Evolutionary conservation across 1,140 invertebrate species (phyloP).

Genomic region (Listronotus bonariensis): DNA sequence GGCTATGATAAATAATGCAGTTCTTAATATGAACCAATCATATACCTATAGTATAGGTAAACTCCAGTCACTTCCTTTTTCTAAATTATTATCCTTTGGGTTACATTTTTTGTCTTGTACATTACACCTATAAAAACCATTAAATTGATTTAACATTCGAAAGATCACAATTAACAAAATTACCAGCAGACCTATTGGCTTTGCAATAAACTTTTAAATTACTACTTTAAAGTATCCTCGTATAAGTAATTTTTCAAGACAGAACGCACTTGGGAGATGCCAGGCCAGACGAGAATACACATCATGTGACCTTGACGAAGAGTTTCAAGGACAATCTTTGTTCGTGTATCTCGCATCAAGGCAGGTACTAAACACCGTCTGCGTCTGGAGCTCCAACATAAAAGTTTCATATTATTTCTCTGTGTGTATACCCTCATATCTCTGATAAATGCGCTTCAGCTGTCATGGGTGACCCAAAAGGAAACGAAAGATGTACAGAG

Average conservation of each 20-base stretch:
- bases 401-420: conserved; percentile 19
- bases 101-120: no score
- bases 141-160: no score
- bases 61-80: no score
- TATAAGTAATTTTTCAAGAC: conserved; percentile 18
- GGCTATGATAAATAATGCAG: no score
- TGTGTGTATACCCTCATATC: conserved; percentile 5
- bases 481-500: conserved; percentile 2
- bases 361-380: conserved; percentile 34
- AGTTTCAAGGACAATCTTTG: conserved; percentile 35
- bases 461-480: conserved; percentile 15
- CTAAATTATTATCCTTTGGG: no score
- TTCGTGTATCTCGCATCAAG: conserved; percentile 28
- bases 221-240: background rate
- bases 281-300: conserved; percentile 22
- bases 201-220: no score
- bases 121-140: no score
- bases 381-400: conserved; percentile 6
- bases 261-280: conserved; percentile 13
- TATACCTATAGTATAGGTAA: no score
- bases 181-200: no score
- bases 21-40: no score
- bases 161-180: no score
- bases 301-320: conserved; percentile 24
- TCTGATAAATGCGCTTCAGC: conserved; percentile 10